Conservation (phyloP, 2,797 vertebrate species). For the Tenualosa thibaudeaui region DNA sequence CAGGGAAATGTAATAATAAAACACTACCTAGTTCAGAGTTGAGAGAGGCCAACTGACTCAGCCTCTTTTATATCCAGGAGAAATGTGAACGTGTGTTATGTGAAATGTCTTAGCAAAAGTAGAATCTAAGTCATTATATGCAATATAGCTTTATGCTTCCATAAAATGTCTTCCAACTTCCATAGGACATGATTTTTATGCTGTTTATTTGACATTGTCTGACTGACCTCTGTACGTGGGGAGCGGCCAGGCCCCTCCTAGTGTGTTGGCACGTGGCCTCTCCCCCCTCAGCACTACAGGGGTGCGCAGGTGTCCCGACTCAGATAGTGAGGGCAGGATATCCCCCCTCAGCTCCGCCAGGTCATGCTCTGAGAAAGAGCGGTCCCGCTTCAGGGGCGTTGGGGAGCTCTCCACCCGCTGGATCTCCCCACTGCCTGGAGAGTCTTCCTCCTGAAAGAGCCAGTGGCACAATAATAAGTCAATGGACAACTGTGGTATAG, state of each 20-base stretch:
- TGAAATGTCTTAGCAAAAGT: neutral
- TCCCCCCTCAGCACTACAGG: conserved; percentile 50
- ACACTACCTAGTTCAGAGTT: neutral
- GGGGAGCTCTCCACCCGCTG: conserved; percentile 66
- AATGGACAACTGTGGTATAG: too few species aligned
- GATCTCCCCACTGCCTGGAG: conserved; percentile 73
- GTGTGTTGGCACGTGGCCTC: conserved; percentile 74
- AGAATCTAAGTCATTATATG: too few species aligned
- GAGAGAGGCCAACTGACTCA: neutral
- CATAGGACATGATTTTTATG: neutral
- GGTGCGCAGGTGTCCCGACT: conserved; percentile 41
- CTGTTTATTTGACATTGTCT: neutral
- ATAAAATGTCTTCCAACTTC: neutral
- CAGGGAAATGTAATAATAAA: neutral
- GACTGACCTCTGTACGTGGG: conserved; percentile 69
- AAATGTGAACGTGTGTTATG: neutral
- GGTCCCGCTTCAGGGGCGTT: conserved; percentile 82
- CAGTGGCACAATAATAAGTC: neutral
- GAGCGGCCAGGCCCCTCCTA: conserved; percentile 54
- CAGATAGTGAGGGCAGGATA: conserved; percentile 59
- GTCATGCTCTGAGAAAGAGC: conserved; percentile 95
- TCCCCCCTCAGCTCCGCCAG: conserved; percentile 81
- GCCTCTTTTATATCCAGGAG: neutral
- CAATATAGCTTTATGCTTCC: neutral
- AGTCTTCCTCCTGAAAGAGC: conserved; percentile 86